Base-by-base conservation (phyloP, 2,888 invertebrate species). In the Galerucella calmariensis region DNA sequence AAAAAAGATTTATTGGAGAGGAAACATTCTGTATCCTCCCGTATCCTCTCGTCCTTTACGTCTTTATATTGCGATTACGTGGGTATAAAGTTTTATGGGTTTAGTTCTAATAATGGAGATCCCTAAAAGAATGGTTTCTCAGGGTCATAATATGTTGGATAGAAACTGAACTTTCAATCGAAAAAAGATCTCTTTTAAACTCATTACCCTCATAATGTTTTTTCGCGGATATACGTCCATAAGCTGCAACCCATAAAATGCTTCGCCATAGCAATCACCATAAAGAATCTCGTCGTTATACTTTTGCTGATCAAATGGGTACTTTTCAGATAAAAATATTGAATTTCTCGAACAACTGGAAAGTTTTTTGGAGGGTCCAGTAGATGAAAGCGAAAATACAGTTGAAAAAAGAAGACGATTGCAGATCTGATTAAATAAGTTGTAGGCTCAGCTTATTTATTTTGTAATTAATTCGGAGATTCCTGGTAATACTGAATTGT, bases 81-180 rank as follows among this genome's bases (percentile, higher is more conserved):
- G 10, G 62, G 41, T 16, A 41, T 62, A 62, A 62, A 14, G 41
- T 62, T 62, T 62, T 35, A 62, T 62, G 16, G 62, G 62, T 41
- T 35, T 20, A 16, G 56, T 56, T 10, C n/a, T n/a, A 35, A 20
- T 62, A 41, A 62, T 41, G 35, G 62, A 35, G 35, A 14, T 41
- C 10, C 24, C 24, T 27, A 24, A 27, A 59, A 59, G 12, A 59
- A 27, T 14, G 24, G 27, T 41, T 10, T 41, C 35, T 41, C 2
- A 62, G 41, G 35, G 41, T 62, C 35, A 62, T 62, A 48, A 48
- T 14, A 41, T 41, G 41, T 62, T 41, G 8, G 16, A 27, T 11
- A 24, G 59, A 59, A 27, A 59, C 27, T 59, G 24, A 59, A 24
- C 27, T 59, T 59, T 24, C 12, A 9, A 59, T 59, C 59, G 24